Evolutionary conservation across 1,140 invertebrate genomes (phyloP).

Genomic region (Zaprionus ornatus): DNA sequence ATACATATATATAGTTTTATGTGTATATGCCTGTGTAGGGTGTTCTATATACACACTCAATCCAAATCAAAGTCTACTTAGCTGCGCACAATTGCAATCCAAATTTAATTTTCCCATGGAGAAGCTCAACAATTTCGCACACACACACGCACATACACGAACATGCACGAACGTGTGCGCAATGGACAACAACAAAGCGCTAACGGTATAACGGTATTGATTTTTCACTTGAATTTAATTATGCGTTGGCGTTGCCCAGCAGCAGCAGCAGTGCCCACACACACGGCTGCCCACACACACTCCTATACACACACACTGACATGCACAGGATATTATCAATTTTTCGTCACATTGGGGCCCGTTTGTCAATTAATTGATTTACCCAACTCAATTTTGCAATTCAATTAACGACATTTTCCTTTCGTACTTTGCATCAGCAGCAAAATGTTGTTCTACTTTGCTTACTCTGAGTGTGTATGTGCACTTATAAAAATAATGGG

Average conservation of each 20-base stretch:
- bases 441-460: neutral
- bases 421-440: neutral
- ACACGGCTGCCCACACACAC: neutral
- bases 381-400: neutral
- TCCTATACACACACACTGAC: neutral
- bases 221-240: conserved; percentile 57
- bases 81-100: neutral
- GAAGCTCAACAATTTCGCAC: conserved; percentile 3
- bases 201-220: conserved; percentile 56
- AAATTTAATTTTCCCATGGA: neutral
- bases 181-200: conserved; percentile 44
- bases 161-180: conserved; percentile 21
- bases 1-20: no score
- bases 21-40: neutral
- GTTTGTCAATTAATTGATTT: neutral
- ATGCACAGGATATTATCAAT: neutral
- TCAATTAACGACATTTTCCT: neutral
- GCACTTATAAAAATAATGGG: neutral
- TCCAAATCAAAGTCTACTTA: conserved; percentile 4
- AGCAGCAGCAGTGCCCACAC: conserved; percentile 2
- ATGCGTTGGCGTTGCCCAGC: conserved; percentile 34
- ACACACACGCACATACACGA: conserved; percentile 18
- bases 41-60: conserved; percentile 4
- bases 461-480: neutral
- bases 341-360: neutral